These are phyloP conservation scores for Psittacula echo DNA, from an alignment of 2,797 vertebrate genomes.

Conservation along the genomic window DNA sequence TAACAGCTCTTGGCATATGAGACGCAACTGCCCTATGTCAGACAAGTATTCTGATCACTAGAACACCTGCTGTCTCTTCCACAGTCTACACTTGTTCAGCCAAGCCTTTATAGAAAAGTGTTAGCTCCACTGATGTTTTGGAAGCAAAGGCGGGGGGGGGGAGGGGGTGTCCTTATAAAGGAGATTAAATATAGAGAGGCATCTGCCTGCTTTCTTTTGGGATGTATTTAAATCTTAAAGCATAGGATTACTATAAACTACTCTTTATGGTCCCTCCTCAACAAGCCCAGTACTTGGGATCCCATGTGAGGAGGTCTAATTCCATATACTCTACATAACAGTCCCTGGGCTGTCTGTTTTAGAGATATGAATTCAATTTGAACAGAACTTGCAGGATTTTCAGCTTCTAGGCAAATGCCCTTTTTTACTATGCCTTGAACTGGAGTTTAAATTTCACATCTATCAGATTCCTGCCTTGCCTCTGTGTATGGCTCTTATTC, in stretches of 20 bases:
- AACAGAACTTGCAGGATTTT: background rate
- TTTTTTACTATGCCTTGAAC: background rate
- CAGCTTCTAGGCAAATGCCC: background rate
- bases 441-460: background rate
- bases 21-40: background rate
- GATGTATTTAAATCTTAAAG: background rate
- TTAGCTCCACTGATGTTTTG: background rate
- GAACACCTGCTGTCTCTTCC: background rate
- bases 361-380: background rate
- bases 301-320: background rate
- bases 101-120: background rate
- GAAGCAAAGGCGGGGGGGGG: background rate
- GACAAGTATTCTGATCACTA: background rate
- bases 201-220: background rate
- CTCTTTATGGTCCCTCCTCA: background rate
- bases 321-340: background rate
- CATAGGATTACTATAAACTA: background rate
- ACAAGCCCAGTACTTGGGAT: background rate
- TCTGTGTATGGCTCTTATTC: background rate
- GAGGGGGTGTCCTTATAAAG: background rate
- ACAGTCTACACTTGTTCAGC: accelerated
- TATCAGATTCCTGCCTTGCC: background rate
- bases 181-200: background rate
- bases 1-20: background rate
- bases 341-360: background rate